Evolutionary conservation across 2,797 vertebrate species (phyloP), one percentile per base, ranked within the genome.

Genomic region (Enteromius viviparus): DNA sequence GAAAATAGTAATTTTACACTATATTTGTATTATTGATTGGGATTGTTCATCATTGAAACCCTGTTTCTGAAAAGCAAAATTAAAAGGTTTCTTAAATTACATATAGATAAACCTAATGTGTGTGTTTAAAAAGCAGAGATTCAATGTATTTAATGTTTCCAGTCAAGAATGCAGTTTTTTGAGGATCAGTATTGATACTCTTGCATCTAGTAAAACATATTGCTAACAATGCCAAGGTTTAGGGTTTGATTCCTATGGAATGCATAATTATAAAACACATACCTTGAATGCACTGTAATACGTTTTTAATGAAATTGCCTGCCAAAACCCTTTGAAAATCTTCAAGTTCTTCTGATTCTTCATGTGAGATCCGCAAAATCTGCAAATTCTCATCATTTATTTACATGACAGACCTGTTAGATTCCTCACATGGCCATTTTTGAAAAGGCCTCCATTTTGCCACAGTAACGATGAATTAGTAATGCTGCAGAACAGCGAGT

Each of bases 381-480:
- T 23, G 26, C 21, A 66, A 21, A 62, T n/a, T 81, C 19, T 32
- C 37, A 71, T 72, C 0, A 45, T 60, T 62, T 49, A 72, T 81
- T 81, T 47, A 64, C 26, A 64, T 62, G 26, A 64, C 29, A 74
- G 70, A 81, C 21, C 15, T 65, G 19, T 37, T 29, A 23, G 40
- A 32, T 51, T 81, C n/a, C 58, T 75, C 29, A 26, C 5, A n/a
- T 40, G 58, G 40, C 10, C 71, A 82, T 51, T 82, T 65, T 34
- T 76, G 4, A 21, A 76, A 82, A 75, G 6, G 14, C 1, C 55
- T 78, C 65, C 45, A 72, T 78, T 79, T 65, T 29, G 55, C 19
- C 32, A 37, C n/a, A 29, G 11, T 23, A 62, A 47, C 8, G 55
- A 71, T 71, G 9, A 78, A 79, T 84, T 71, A 84, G 15, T 65